Percentiles rank a stretch among this genome's conserved stretches.
Evolutionary conservation across 2,797 vertebrate genomes (phyloP).

Genomic region (Myotis myotis): DNA sequence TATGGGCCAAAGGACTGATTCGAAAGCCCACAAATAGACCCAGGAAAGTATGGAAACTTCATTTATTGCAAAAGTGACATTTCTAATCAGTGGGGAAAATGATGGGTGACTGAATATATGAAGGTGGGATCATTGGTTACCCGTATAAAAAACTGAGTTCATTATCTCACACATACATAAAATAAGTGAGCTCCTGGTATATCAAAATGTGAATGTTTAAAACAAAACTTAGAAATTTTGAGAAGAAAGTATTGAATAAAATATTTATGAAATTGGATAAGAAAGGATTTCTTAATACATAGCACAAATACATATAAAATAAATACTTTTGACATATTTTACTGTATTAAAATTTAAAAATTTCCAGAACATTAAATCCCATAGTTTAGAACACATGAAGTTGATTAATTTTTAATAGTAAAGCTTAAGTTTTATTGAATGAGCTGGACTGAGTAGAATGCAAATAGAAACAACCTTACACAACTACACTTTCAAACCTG

Average conservation of each 20-base stretch:
- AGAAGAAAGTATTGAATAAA: neutral
- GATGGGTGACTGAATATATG: neutral
- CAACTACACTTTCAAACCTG: neutral
- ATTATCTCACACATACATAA: neutral
- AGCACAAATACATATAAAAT: neutral
- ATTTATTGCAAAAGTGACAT: neutral
- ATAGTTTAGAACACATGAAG: no score
- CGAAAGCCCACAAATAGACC: neutral
- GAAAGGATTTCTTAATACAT: neutral
- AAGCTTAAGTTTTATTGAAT: neutral
- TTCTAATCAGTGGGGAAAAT: neutral
- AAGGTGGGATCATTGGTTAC: neutral
- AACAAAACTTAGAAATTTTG: neutral
- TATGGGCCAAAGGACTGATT: neutral
- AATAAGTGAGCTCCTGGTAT: neutral
- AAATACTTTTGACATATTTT: neutral
- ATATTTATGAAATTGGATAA: neutral
- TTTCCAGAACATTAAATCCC: neutral
- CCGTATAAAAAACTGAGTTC: neutral
- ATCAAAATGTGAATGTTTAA: neutral
- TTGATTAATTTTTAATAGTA: no score
- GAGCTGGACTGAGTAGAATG: neutral
- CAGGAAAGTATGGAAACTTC: neutral
- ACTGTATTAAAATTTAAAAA: neutral
- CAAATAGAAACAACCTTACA: neutral